These are phyloP conservation scores for Apostichopus japonicus DNA, from an alignment of 35 echinoderm and acorn worm species.

Conservation along the genomic window DNA sequence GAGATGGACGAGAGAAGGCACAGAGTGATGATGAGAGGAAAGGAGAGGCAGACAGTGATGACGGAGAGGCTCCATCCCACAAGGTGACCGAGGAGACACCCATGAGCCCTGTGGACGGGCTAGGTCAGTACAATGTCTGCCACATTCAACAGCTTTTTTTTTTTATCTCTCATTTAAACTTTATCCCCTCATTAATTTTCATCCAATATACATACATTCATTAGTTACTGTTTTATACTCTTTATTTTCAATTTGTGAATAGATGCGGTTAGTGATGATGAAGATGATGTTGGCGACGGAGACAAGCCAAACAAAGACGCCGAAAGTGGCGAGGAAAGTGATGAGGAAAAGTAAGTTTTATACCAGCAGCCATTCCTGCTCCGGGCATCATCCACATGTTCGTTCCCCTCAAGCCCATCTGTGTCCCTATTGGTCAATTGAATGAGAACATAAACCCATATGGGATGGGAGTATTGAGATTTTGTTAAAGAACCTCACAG, in stretches of 20 bases:
- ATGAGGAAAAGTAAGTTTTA: slow-evolving; percentile 84
- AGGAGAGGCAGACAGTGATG: slow-evolving; percentile 30
- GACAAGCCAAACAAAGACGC: slow-evolving; percentile 8
- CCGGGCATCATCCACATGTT: no score
- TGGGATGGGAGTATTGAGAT: no score
- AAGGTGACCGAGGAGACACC: neutral
- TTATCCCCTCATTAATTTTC: neutral
- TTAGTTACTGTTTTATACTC: neutral
- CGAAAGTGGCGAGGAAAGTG: slow-evolving; percentile 95
- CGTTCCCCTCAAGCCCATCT: no score
- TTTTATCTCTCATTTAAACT: neutral
- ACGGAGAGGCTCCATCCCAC: neutral
- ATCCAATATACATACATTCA: neutral
- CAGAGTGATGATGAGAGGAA: neutral
- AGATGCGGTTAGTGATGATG: neutral
- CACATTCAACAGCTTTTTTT: neutral
- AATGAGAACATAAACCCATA: no score
- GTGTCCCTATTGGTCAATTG: no score
- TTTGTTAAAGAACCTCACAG: no score
- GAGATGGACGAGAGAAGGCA: slow-evolving; percentile 15
- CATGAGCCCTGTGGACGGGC: slow-evolving; percentile 13
- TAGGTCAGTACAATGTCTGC: slow-evolving; percentile 10
- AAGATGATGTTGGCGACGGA: neutral
- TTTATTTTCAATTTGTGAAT: neutral
- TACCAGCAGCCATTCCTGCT: neutral